Base-by-base conservation (phyloP, 2,888 invertebrate genomes). In the Mythimna pallens region DNA sequence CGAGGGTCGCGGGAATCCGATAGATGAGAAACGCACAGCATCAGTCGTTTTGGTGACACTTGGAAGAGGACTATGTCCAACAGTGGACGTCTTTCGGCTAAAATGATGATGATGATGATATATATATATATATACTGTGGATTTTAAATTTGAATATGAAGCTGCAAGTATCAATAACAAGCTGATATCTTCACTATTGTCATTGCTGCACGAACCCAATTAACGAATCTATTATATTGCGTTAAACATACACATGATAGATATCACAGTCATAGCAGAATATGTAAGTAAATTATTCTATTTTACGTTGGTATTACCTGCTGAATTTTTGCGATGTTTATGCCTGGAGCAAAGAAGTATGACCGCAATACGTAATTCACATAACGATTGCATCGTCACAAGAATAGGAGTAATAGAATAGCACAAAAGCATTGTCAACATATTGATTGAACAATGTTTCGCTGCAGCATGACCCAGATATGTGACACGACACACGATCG, bases 391-490 rank as follows among this genome's bases (percentile, higher is more conserved):
- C 57, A 30, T 59, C 47, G 34, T 70, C 40, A 65, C 47, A 76
- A 73, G 65, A 55, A 75, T 66, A 61, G 55, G n/a, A 70, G 68
- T 61, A 70, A 66, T 57, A 73, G 61, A 70, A 76, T 68, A 67
- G 70, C 66, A 76, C 65, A 68, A 78, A 84, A 64, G 73, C 76
- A 82, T 85, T 87, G 87, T 87, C 77, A 87, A 86, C 86, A 89
- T 92, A 92, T 93, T 90, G 92, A 93, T 93, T 94, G 82, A 86
- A 92, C 90, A 92, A 92, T 88, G 82, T 78, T 83, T 86, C 89
- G 80, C 87, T 90, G 88, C 89, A 88, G 89, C 85, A 84, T 92
- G 94, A 93, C 94, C 95, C 90, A 94, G 89, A 92, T 94, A 88
- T 89, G 88, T 88, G 87, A 87, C 87, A 87, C 89, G 87, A 89